Evolutionary conservation across 2,888 invertebrate genomes (phyloP), one percentile per base, ranked within the genome.

Genomic region (Endotricha flammealis): DNA sequence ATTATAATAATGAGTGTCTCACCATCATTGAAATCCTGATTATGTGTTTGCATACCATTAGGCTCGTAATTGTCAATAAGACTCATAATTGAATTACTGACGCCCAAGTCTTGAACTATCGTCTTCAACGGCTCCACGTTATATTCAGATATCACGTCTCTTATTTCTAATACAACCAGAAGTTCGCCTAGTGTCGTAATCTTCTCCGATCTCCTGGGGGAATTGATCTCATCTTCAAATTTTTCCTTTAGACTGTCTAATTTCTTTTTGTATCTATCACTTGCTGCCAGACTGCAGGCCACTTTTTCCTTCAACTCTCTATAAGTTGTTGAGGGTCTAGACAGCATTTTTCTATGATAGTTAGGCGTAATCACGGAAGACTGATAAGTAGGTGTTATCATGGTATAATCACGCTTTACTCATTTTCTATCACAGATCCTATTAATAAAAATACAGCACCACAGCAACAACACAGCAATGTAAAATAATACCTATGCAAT

Each of bases 161-260:
- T 57, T 10, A 77, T 48, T 65, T 86, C 85, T 36, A 86, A 56
- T 28, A 81, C 50, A 12, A 55, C 63, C 4, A 86, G 40, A 20
- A 86, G 54, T 22, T 83, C 57, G 3, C 71, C 61, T 30, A 81
- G 62, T 3, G 64, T 69, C 12, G 41, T 57, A 20, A 83, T 73
- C 50, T 70, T 53, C 53, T 85, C 85, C 45, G 57, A 76, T 44
- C 73, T 62, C 47, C 85, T 64, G 1, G 67, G 57, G 1, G 85
- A 86, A 47, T 85, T 82, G 29, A 86, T 82, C 9, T 62, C 66
- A 14, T 66, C 65, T 46, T 49, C 64, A 41, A 72, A 85, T 17
- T 69, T 44, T 23, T 70, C 70, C 55, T 83, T 86, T 36, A 85
- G 39, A 9, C 51, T 54, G 36, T 53, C 54, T 22, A 85, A 37